Percentiles rank a stretch among this genome's conserved stretches.
These are phyloP conservation scores for Philypnodon macrostomus DNA, from an alignment of 2,797 vertebrate genomes.

Conservation along the genomic window DNA sequence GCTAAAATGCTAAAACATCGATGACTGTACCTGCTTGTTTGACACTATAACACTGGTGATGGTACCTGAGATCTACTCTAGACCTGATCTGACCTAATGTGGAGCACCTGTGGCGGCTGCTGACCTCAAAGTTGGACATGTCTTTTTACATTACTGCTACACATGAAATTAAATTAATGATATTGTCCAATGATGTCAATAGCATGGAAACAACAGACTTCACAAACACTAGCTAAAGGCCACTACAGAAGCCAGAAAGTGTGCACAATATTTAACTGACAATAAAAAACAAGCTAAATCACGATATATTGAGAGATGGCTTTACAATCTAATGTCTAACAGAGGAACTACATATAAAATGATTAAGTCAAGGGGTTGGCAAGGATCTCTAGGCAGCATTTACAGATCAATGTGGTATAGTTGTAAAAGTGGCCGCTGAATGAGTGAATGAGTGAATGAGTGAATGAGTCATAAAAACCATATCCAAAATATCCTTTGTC, in stretches of 20 bases:
- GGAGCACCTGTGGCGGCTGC: slow-evolving; percentile 40
- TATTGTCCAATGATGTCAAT: slow-evolving; percentile 2
- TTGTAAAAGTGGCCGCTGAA: slow-evolving; percentile 27
- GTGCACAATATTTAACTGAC: slow-evolving; percentile 22
- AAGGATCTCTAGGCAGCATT: slow-evolving; percentile 42
- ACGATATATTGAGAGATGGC: slow-evolving; percentile 16
- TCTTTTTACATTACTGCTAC: background rate
- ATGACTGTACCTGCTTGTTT: slow-evolving; percentile 23
- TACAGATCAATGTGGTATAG: slow-evolving; percentile 32
- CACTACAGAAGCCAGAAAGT: slow-evolving; percentile 24
- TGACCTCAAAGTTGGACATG: slow-evolving; percentile 27
- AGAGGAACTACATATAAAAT: slow-evolving; percentile 38
- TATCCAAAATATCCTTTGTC: slow-evolving; percentile 67
- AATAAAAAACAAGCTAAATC: slow-evolving; percentile 23
- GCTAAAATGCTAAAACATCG: slow-evolving; percentile 9
- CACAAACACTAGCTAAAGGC: slow-evolving; percentile 43
- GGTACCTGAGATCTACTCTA: slow-evolving; percentile 60
- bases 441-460: slow-evolving; percentile 32
- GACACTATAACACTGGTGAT: slow-evolving; percentile 29
- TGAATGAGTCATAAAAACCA: slow-evolving; percentile 37
- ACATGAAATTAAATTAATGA: background rate
- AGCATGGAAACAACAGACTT: slow-evolving; percentile 3
- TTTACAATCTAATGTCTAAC: slow-evolving; percentile 2
- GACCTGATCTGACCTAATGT: slow-evolving; percentile 37
- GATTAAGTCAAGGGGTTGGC: slow-evolving; percentile 29